Evolutionary conservation across 2,797 vertebrate genomes (phyloP).

Genomic region (Odontamblyopus rebecca): DNA sequence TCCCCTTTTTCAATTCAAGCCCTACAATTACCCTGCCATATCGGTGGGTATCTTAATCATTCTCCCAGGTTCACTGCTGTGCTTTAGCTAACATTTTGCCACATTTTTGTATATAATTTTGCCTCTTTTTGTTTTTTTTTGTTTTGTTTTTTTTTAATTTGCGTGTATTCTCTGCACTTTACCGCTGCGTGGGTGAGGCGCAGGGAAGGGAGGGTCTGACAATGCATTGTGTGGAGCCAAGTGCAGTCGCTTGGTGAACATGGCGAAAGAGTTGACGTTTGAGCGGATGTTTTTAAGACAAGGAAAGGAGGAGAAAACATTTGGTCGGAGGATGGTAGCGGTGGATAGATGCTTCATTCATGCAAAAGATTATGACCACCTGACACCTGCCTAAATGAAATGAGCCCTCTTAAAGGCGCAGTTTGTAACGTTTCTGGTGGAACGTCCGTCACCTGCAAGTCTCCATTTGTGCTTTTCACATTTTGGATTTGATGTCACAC

Average conservation of each 20-base stretch:
- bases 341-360: conserved; percentile 28
- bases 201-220: conserved; percentile 66
- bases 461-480: neutral
- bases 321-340: conserved; percentile 37
- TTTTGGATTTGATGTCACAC: no score
- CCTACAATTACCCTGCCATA: conserved; percentile 63
- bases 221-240: conserved; percentile 67
- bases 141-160: conserved; percentile 9
- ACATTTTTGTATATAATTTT: conserved; percentile 28
- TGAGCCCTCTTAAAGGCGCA: neutral
- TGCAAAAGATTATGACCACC: conserved; percentile 1
- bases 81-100: conserved; percentile 52
- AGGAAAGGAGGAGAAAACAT: conserved; percentile 76
- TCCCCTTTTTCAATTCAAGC: conserved; percentile 27
- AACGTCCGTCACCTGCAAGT: neutral
- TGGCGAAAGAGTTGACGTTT: conserved; percentile 51
- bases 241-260: conserved; percentile 43
- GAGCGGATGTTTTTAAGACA: conserved; percentile 68
- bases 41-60: conserved; percentile 50
- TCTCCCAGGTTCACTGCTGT: conserved; percentile 48
- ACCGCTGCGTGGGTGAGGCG: conserved; percentile 78
- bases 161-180: conserved; percentile 84
- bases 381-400: neutral
- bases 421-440: neutral
- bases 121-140: conserved; percentile 36